Evolutionary conservation across 2,888 invertebrate species (phyloP).

Genomic region (Tetropium fuscum): DNA sequence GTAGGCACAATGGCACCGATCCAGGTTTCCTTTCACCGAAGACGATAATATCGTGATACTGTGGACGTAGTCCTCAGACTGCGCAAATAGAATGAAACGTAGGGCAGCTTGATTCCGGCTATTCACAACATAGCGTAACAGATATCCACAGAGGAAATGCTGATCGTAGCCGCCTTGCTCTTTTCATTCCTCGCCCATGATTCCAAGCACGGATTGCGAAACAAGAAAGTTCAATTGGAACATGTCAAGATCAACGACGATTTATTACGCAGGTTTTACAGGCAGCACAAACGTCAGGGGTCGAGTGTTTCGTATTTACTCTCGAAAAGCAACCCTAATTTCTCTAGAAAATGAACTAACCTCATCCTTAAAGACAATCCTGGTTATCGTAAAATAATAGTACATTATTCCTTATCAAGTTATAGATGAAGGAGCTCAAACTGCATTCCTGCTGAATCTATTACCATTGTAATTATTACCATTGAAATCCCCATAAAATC

Average conservation of each 20-base stretch:
- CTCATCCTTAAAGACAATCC: no score
- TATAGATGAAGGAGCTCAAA: no score
- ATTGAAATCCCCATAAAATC: no score
- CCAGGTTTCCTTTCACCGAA: constrained; percentile 45
- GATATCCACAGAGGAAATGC: constrained; percentile 51
- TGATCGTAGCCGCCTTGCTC: constrained; percentile 48
- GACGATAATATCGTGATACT: constrained; percentile 53
- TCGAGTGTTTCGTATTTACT: no score
- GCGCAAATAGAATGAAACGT: constrained; percentile 53
- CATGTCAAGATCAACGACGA: constrained; percentile 53
- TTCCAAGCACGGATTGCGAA: constrained; percentile 54
- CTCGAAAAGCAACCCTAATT: no score
- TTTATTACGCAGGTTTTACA: no score
- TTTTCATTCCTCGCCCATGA: constrained; percentile 54
- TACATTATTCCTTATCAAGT: no score
- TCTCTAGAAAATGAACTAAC: no score
- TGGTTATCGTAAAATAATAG: no score
- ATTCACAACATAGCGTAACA: constrained; percentile 50
- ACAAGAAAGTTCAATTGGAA: constrained; percentile 58
- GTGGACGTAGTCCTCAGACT: constrained; percentile 53
- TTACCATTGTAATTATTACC: no score
- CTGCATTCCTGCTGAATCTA: no score
- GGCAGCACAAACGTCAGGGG: no score
- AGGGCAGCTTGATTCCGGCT: constrained; percentile 50
- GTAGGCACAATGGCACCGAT: constrained; percentile 28